phyloP scores from a whole-genome alignment of 2,888 invertebrate species.

The Magallana nippona region DNA sequence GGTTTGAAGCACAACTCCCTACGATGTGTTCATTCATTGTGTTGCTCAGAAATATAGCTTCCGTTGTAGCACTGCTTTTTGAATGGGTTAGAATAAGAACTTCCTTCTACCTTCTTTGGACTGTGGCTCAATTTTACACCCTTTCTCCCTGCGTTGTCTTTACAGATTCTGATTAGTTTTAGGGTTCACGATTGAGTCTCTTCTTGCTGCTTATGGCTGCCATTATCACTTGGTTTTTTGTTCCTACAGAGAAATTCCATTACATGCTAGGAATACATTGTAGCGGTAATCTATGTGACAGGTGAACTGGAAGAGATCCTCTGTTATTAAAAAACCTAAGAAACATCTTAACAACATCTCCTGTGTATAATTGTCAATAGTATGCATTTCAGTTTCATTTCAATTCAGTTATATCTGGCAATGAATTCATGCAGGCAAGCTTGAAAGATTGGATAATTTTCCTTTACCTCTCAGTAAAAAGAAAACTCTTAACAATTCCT shows the following conservation, averaged over 20 bases:
- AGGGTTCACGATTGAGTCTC: neutral
- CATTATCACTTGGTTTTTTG: conserved; percentile 12
- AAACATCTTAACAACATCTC: no score
- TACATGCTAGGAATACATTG: neutral
- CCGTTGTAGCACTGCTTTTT: neutral
- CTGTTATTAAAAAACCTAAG: neutral
- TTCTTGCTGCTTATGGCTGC: neutral
- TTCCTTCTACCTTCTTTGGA: neutral
- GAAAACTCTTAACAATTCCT: no score
- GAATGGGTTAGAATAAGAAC: neutral
- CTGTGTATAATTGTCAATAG: no score
- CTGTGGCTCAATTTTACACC: no score
- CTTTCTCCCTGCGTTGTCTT: no score
- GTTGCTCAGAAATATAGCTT: neutral
- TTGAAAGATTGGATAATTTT: no score
- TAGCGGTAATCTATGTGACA: neutral
- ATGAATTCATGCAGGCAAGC: no score
- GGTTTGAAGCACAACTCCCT: neutral
- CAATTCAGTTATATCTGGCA: no score
- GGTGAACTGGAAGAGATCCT: neutral
- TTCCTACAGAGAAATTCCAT: conserved; percentile 30
- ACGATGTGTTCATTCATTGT: neutral
- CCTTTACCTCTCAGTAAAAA: no score
- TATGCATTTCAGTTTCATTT: neutral
- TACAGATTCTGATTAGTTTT: no score